Evolutionary conservation across 1,140 invertebrate species (phyloP).

Genomic region (Limonius californicus): DNA sequence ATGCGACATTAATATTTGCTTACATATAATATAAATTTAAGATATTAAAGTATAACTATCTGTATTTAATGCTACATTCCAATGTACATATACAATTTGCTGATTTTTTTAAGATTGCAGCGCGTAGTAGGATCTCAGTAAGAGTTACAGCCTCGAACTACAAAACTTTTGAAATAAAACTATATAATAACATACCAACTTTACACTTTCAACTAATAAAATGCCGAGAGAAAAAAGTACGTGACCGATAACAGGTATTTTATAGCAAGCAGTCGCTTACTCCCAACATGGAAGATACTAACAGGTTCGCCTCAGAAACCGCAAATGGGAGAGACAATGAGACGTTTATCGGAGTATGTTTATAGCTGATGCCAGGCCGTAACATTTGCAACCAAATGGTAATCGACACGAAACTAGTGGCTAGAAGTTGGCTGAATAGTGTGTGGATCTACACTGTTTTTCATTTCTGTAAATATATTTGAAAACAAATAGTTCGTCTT

Average conservation of each 20-base stretch:
- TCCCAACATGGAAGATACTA: constrained; percentile 12
- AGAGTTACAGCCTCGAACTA: no score
- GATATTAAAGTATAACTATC: no score
- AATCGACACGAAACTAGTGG: not conserved
- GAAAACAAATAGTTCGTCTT: no score
- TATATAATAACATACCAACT: not conserved
- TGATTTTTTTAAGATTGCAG: no score
- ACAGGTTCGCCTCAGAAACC: constrained; percentile 9
- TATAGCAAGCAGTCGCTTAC: not conserved
- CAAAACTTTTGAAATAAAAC: not conserved
- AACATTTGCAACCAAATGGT: constrained; percentile 4
- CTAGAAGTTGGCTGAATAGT: not conserved
- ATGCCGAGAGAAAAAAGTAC: not conserved
- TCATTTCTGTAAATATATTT: not conserved
- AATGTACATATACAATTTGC: no score
- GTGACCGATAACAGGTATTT: constrained; percentile 3
- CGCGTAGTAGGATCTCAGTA: no score
- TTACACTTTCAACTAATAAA: not conserved
- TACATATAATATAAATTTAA: no score
- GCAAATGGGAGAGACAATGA: constrained; percentile 9
- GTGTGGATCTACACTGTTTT: not conserved
- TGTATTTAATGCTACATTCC: no score
- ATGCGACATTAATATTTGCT: no score
- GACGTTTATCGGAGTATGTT: constrained; percentile 7
- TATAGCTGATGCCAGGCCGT: not conserved